Evolutionary conservation across 2,888 invertebrate genomes (phyloP), one percentile per base, ranked within the genome.

Genomic region (Drosophila recens): DNA sequence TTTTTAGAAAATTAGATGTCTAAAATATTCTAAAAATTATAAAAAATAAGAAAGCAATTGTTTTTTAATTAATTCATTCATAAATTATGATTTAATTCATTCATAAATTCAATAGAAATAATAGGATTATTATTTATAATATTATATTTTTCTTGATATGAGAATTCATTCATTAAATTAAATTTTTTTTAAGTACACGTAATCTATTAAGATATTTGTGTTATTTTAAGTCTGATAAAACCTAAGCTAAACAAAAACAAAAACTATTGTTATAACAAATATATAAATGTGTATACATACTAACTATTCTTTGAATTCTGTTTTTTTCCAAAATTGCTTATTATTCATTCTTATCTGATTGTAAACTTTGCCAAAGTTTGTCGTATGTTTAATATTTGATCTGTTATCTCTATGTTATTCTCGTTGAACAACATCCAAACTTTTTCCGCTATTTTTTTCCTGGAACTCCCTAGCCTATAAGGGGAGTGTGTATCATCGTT

Each of bases 381-480:
- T 30, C 17, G 34, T 59, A 52, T 57, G 56, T 52, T n/a, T 53
- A 42, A 77, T 38, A 67, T 67, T 48, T 59, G 75, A 64, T 68
- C 53, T 65, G 34, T 58, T 75, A 75, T 75, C 75, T 53, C 2
- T 34, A 20, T 43, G 10, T 20, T 42, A 30, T 13, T 30, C 51
- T 45, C 75, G 52, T 40, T 68, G 4, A 65, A 74, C 52, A 74
- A 48, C 69, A 74, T 68, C 51, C 17, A 40, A 57, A 58, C 52
- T 23, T 15, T 64, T 64, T 54, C 36, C 36, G n/a, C 33, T 34
- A 46, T 38, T 20, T 43, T 38, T 65, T 72, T 62, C 77, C 52
- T 8, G 43, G 59, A 77, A 77, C 23, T 51, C 33, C 30, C 65
- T 6, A 13, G 20, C 34, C 51, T 17, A 49, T 15, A 10, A 33